phyloP scores from a whole-genome alignment of 1,140 invertebrate genomes.

The Dinoponera quadriceps region DNA sequence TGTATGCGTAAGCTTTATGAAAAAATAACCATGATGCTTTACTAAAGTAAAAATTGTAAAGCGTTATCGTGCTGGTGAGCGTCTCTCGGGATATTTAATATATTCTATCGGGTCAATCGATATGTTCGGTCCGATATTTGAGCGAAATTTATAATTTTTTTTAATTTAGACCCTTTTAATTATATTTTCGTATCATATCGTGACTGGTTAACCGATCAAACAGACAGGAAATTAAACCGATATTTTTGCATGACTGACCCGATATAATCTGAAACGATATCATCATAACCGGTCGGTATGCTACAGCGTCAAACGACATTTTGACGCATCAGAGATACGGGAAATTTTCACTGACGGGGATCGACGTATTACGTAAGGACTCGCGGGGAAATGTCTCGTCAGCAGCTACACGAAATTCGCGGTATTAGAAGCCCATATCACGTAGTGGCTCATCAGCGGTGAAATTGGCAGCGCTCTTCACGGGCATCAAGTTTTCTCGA shows the following conservation, averaged over 20 bases:
- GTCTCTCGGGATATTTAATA: background rate
- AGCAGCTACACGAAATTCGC: conserved; percentile 63
- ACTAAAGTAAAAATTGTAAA: conserved; percentile 12
- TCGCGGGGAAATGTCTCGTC: conserved; percentile 44
- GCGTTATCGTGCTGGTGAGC: background rate
- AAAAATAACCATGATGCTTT: background rate
- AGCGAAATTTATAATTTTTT: no score
- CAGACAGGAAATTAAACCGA: no score
- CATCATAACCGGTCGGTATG: background rate
- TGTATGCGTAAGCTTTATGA: conserved; percentile 1
- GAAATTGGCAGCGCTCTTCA: conserved; percentile 71
- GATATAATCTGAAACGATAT: background rate
- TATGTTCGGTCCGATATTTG: no score
- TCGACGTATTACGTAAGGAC: conserved; percentile 46
- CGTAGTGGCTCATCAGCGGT: conserved; percentile 73
- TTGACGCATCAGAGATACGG: background rate
- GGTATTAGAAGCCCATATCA: conserved; percentile 74
- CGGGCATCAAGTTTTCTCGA: conserved; percentile 74
- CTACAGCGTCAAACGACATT: background rate
- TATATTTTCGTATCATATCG: no score
- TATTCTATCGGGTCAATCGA: background rate
- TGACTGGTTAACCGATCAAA: no score
- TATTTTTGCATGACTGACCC: no score
- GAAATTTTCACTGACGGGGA: conserved; percentile 40
- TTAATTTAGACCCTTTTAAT: no score